Base-by-base conservation (phyloP, 2,113 vertebrate species). In the mouse (Mus musculus) region DNA sequence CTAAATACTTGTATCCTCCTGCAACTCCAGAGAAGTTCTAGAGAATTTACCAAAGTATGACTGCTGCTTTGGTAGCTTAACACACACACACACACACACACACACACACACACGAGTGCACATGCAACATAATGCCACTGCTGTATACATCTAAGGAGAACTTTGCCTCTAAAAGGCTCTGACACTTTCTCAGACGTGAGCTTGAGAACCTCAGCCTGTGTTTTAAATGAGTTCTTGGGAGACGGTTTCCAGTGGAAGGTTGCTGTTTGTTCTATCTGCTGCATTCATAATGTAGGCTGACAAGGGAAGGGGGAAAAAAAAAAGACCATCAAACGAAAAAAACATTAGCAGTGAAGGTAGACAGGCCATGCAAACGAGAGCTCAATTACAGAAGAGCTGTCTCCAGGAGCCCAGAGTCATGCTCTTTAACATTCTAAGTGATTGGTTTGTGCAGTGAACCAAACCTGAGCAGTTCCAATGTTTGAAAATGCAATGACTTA, bases 401-500 rank as follows among this genome's bases (percentile, higher is more conserved):
- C 92, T 97, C 96, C 90, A 95, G 63, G 86, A 97, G 95, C 86
- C 94, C 87, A 80, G 73, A 95, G 92, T 91, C 91, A 88, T 92
- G 92, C 88, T 98, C 95, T 89, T 98, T 97, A 98, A 97, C 98
- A 97, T 20, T 96, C 95, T 97, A 97, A 98, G 93, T 97, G 94
- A 98, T 90, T 61, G 61, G 49, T 97, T 98, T 98, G 94, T 98
- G 93, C 90, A 98, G 85, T 96, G 95, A 97, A 91, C 91, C 96
- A 97, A 97, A 89, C 97, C 84, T 61, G 95, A 98, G 92, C 90
- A 71, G 56, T 86, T 98, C 52, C 88, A 97, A 42, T 94, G 88
- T 81, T 98, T 99, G 93, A 98, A 98, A 98, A 97, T 93, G 91
- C 91, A 98, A 96, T 96, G 94, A 97, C 95, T 97, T 90, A 95